A percentile compares a stretch with the other conserved stretches of the same genome.
These are phyloP conservation scores for Coregonus sp. DNA, from an alignment of 2,797 vertebrate genomes.

Conservation along the genomic window DNA sequence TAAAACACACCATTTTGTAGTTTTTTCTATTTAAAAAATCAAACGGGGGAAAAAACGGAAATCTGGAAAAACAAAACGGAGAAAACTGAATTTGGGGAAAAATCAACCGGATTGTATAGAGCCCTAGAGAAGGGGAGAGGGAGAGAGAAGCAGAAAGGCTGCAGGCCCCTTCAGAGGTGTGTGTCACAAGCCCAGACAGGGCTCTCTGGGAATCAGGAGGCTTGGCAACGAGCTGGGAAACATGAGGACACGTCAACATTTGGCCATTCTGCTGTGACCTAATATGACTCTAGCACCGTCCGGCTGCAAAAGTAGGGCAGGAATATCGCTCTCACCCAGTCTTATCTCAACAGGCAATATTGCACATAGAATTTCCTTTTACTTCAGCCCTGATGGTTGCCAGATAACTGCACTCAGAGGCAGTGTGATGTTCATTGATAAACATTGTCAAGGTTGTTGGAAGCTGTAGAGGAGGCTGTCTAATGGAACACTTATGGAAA, in stretches of 20 bases:
- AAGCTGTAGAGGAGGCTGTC: not conserved
- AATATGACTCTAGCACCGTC: constrained; percentile 41
- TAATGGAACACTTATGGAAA: not conserved
- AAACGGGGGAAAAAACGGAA: not conserved
- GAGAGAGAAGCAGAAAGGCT: not conserved
- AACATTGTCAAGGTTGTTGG: not conserved
- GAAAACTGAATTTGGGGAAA: not conserved
- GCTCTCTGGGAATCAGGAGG: constrained; percentile 44
- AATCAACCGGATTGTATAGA: too few species aligned
- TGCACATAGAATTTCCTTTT: not conserved
- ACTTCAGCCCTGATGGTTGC: not conserved
- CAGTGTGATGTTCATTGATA: not conserved
- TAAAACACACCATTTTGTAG: too few species aligned
- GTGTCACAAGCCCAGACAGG: constrained; percentile 47
- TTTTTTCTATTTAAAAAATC: too few species aligned
- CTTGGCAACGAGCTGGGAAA: constrained; percentile 40
- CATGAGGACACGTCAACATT: constrained; percentile 44
- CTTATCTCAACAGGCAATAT: constrained; percentile 1
- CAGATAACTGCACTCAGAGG: not conserved
- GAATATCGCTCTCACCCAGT: constrained; percentile 10
- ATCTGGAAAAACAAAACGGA: too few species aligned
- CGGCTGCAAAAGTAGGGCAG: constrained; percentile 29
- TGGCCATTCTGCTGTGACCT: constrained; percentile 38
- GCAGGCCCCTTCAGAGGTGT: not conserved
- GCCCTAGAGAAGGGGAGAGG: not conserved